phyloP scores from a whole-genome alignment of 2,113 vertebrate species.

The Beaufortia kweichowensis region DNA sequence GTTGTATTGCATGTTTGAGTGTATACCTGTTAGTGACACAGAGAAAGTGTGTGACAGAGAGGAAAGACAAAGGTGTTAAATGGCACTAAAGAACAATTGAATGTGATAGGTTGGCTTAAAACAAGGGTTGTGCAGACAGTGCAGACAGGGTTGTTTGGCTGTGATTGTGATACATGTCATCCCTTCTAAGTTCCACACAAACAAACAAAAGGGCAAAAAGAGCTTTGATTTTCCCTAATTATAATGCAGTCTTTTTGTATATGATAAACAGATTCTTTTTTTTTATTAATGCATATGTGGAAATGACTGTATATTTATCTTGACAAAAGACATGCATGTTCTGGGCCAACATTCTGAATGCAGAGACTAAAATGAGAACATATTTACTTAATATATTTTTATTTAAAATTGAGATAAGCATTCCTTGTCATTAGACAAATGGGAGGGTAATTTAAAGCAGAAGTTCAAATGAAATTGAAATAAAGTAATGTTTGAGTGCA shows the following conservation, averaged over 20 bases:
- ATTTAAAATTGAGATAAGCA: too few relatives aligned
- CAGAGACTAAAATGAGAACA: too few relatives aligned
- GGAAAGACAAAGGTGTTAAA: constrained; percentile 1
- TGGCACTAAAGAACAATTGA: constrained; percentile 11
- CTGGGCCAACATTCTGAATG: too few relatives aligned
- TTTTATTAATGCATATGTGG: too few relatives aligned
- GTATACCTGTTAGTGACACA: neutral
- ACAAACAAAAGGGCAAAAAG: constrained; percentile 6
- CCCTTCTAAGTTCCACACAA: neutral
- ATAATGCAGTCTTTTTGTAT: neutral
- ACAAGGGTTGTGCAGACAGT: neutral
- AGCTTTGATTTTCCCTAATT: neutral
- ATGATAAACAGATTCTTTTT: neutral
- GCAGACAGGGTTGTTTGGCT: constrained; percentile 7
- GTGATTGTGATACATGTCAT: constrained; percentile 1
- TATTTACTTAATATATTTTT: too few relatives aligned
- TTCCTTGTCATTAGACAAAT: neutral
- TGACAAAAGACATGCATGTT: too few relatives aligned
- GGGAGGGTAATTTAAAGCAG: too few relatives aligned
- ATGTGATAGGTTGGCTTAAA: constrained; percentile 20
- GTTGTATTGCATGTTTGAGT: neutral
- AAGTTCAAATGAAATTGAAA: too few relatives aligned
- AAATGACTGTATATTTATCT: too few relatives aligned
- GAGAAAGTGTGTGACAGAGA: neutral
- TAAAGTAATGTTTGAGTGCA: too few relatives aligned